Percentiles rank a stretch among this genome's conserved stretches.
Conservation (phyloP, 2,113 vertebrate genomes). For the Pitta sordida region DNA sequence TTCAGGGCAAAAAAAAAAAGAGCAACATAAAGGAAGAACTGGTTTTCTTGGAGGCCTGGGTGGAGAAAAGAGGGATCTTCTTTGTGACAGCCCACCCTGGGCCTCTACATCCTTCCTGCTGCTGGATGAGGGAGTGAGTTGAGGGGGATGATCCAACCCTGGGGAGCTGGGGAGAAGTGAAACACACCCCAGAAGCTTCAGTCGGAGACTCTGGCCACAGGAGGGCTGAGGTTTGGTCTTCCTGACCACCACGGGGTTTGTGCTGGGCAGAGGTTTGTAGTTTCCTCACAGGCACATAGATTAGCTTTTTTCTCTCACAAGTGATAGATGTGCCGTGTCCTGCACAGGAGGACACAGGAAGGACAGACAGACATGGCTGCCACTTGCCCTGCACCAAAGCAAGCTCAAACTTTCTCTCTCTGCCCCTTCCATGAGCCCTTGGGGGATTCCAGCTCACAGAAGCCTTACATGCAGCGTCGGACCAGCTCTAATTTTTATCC, state of each 20-base stretch:
- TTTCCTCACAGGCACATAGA: fast-evolving
- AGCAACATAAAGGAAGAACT: not conserved
- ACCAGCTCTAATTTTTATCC: conserved; percentile 46
- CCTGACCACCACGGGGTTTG: not conserved
- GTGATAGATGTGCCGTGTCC: not conserved
- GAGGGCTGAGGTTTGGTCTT: not conserved
- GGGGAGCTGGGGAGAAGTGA: not conserved
- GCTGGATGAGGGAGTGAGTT: not conserved
- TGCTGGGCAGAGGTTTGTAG: not conserved
- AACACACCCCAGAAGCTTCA: fast-evolving
- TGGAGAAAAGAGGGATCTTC: not conserved
- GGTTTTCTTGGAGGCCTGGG: not conserved
- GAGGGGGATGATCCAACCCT: not conserved
- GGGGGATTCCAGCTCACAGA: not conserved
- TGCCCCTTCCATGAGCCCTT: not conserved
- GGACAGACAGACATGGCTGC: fast-evolving
- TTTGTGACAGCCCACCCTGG: not conserved
- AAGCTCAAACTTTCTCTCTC: not conserved
- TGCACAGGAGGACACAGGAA: not conserved
- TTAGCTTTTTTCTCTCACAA: not conserved
- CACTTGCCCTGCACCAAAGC: not conserved
- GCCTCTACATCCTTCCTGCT: not conserved
- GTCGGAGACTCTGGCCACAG: fast-evolving
- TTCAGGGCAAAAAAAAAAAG: not conserved
- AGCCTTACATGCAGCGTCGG: not conserved